Conservation (phyloP, 2,888 invertebrate genomes). For the Euphydryas editha region DNA sequence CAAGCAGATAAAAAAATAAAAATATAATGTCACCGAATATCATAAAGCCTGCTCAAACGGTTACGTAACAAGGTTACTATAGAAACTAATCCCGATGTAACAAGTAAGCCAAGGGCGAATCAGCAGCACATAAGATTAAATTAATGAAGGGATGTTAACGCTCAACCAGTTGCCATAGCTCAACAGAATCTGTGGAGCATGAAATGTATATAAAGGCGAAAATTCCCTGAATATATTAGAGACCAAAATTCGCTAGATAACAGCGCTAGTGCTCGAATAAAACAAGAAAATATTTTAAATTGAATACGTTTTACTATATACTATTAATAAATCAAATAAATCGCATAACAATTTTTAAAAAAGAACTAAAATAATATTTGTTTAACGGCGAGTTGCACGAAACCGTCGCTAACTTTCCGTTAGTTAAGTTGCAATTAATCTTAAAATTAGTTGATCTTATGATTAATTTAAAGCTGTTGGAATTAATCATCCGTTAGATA, state of each 20-base stretch:
- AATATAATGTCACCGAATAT: background rate
- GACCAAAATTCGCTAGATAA: slow-evolving; percentile 11
- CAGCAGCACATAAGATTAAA: slow-evolving; percentile 37
- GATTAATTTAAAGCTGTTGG: no score
- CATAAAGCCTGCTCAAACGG: background rate
- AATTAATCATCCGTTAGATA: no score
- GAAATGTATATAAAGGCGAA: slow-evolving; percentile 20
- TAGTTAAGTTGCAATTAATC: no score
- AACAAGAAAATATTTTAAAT: no score
- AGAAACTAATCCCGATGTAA: slow-evolving; percentile 23
- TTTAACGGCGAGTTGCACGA: no score
- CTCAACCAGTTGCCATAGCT: slow-evolving; percentile 30
- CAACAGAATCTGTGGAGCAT: slow-evolving; percentile 28
- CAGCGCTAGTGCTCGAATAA: background rate
- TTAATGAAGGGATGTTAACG: slow-evolving; percentile 39
- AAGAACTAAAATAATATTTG: no score
- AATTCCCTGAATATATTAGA: slow-evolving; percentile 8
- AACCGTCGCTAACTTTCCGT: no score
- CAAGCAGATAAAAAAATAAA: background rate
- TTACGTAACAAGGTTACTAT: slow-evolving; percentile 13
- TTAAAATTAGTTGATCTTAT: no score
- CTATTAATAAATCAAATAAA: no score
- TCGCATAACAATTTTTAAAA: no score
- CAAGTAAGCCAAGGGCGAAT: slow-evolving; percentile 35
- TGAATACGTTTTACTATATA: no score